These are phyloP conservation scores for Steinernema khuongi DNA, from an alignment of 1,140 invertebrate genomes.

Conservation along the genomic window DNA sequence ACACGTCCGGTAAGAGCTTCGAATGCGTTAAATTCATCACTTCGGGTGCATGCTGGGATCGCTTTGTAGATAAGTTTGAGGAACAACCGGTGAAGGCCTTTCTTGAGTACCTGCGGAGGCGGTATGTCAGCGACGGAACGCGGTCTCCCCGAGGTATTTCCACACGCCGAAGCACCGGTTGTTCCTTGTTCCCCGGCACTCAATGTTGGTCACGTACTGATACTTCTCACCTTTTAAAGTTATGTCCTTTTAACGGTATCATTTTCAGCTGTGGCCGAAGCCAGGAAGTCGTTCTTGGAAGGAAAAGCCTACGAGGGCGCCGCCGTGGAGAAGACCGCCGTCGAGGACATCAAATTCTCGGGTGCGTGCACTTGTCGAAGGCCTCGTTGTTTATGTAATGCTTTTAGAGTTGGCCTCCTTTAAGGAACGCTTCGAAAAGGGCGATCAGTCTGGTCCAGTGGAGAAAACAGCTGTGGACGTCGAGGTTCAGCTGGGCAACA, in stretches of 20 bases:
- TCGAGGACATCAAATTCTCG: constrained; percentile 43
- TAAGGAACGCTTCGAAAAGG: constrained; percentile 56
- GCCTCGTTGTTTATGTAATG: constrained; percentile 1
- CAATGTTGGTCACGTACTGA: not conserved
- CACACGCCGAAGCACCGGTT: constrained; percentile 16
- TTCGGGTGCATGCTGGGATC: not conserved
- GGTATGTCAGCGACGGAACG: constrained; percentile 14
- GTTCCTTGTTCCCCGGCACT: constrained; percentile 17
- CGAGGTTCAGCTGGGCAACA: constrained; percentile 52
- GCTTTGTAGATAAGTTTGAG: constrained; percentile 19
- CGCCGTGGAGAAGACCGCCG: constrained; percentile 42
- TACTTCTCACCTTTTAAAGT: not conserved
- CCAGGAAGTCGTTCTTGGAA: constrained; percentile 51
- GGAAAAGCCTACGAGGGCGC: constrained; percentile 44
- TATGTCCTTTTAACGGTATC: not conserved
- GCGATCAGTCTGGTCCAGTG: constrained; percentile 34
- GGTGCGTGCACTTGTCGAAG: constrained; percentile 30
- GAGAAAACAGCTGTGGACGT: constrained; percentile 49
- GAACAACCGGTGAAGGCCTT: constrained; percentile 15
- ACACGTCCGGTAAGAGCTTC: constrained; percentile 33
- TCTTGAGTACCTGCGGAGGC: constrained; percentile 22
- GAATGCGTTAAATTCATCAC: not conserved
- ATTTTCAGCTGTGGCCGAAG: constrained; percentile 46
- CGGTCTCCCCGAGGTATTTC: constrained; percentile 1
- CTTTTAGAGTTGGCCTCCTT: constrained; percentile 48